These are phyloP conservation scores for Eidolon dupreanum DNA, from an alignment of 2,797 vertebrate genomes.

Conservation along the genomic window DNA sequence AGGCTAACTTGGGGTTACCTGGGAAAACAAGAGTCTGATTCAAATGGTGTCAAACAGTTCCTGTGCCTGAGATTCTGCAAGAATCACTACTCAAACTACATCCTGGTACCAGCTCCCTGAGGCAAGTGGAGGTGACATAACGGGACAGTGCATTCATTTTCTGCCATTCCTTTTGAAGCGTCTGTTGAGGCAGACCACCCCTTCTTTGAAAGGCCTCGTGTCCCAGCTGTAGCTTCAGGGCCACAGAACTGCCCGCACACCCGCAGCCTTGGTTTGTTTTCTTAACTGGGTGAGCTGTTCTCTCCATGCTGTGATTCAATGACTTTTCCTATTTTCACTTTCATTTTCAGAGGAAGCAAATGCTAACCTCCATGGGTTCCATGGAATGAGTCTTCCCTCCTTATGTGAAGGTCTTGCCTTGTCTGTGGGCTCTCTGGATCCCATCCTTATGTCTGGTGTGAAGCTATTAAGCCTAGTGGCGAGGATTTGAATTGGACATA, in stretches of 20 bases:
- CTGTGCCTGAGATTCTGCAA: not conserved
- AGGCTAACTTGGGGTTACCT: not conserved
- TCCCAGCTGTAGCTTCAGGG: not conserved
- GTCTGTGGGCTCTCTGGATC: not conserved
- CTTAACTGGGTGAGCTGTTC: not conserved
- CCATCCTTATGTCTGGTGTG: not conserved
- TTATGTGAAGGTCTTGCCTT: not conserved
- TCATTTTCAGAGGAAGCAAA: conserved; percentile 28
- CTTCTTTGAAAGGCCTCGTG: not conserved
- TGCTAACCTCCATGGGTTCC: not conserved
- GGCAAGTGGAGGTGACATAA: not conserved
- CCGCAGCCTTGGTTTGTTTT: not conserved
- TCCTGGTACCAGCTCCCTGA: not conserved
- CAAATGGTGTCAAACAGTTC: not conserved
- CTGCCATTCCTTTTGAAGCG: not conserved
- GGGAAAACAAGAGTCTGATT: not conserved
- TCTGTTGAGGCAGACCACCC: not conserved
- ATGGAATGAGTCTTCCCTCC: not conserved
- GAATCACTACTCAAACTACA: not conserved
- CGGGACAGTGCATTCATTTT: fast-evolving
- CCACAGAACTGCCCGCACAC: too few relatives aligned
- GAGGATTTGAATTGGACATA: not conserved
- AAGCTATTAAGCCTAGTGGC: not conserved
- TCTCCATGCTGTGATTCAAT: not conserved
- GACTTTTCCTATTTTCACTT: not conserved